Evolutionary conservation across 2,888 invertebrate genomes (phyloP).

Genomic region (Oscheius sp.): DNA sequence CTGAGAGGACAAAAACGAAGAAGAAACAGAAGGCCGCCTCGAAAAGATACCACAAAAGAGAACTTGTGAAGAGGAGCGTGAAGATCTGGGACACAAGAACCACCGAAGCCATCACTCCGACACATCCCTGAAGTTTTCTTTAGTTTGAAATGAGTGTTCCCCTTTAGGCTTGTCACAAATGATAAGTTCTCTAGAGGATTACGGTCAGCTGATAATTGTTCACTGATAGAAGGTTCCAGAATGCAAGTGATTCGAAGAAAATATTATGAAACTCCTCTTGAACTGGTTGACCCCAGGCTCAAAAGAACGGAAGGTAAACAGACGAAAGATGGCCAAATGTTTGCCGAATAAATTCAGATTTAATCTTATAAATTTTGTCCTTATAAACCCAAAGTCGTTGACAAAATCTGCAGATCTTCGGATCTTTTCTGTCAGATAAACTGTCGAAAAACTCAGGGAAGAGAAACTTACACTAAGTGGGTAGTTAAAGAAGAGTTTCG

Average conservation of each 20-base stretch:
- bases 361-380: neutral
- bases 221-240: no score
- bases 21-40: conserved; percentile 22
- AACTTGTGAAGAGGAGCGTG: conserved; percentile 1
- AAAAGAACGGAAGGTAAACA: no score
- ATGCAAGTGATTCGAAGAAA: no score
- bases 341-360: neutral
- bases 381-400: neutral
- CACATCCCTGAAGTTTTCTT: conserved; percentile 24
- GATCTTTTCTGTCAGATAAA: no score
- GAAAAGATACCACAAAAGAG: conserved; percentile 4
- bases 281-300: no score
- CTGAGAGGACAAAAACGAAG: conserved; percentile 26
- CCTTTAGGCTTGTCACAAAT: no score
- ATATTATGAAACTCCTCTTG: no score
- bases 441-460: no score
- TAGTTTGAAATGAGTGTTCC: no score
- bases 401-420: no score
- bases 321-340: neutral
- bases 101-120: conserved; percentile 10
- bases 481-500: conserved; percentile 13
- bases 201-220: no score
- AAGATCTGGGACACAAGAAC: conserved; percentile 24
- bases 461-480: conserved; percentile 21
- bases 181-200: no score